Evolutionary conservation across 2,113 vertebrate species (phyloP).

Genomic region (Forbesichthys agassizii): DNA sequence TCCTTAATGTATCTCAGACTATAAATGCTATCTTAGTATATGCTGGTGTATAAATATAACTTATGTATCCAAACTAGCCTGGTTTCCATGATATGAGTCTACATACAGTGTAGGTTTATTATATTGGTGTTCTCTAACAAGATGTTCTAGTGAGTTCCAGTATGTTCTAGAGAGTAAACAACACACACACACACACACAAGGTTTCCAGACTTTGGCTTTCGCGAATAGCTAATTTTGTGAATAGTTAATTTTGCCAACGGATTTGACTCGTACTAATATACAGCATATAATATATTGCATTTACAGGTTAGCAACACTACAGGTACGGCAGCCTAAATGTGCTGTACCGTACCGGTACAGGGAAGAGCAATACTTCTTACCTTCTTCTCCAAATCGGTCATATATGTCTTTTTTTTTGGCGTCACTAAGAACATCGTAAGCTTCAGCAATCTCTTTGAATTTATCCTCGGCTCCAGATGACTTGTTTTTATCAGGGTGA

Average conservation of each 20-base stretch:
- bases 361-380: slow-evolving; percentile 32
- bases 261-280: not conserved
- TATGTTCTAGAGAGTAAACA: slow-evolving; percentile 28
- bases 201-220: slow-evolving; percentile 4
- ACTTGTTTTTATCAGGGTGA: slow-evolving; percentile 93
- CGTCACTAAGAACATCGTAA: slow-evolving; percentile 91
- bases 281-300: not conserved
- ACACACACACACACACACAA: slow-evolving; percentile 19
- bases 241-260: not conserved
- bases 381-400: slow-evolving; percentile 92
- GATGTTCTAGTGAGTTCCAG: slow-evolving; percentile 42
- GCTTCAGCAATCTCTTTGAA: slow-evolving; percentile 95
- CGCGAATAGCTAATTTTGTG: not conserved
- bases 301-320: not conserved
- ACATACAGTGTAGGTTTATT: no score
- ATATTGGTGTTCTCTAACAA: no score
- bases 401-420: slow-evolving; percentile 89
- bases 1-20: no score
- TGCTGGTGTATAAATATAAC: not conserved
- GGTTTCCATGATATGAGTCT: not conserved
- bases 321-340: not conserved
- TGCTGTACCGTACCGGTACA: not conserved
- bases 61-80: not conserved
- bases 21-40: no score
- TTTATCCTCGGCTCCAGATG: slow-evolving; percentile 86